These are phyloP conservation scores for Oreohelix idahoensis DNA, from an alignment of 1,140 invertebrate genomes.

Conservation along the genomic window DNA sequence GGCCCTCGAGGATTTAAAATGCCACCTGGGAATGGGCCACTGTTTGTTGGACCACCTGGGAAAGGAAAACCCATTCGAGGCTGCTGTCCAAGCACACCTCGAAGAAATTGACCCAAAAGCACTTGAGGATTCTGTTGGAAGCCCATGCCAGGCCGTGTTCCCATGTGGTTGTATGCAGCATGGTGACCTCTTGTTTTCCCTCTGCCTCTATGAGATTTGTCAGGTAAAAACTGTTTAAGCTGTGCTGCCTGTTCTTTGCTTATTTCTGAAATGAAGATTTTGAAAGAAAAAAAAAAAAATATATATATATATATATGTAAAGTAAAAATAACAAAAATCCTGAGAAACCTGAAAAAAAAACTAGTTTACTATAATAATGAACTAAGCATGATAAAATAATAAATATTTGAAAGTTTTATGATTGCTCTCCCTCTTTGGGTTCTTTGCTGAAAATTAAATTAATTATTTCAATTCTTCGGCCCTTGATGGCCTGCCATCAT, in stretches of 20 bases:
- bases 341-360: too few relatives aligned
- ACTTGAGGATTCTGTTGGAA: neutral
- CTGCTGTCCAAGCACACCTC: conserved; percentile 1
- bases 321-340: too few relatives aligned
- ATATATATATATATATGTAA: too few relatives aligned
- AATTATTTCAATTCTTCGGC: too few relatives aligned
- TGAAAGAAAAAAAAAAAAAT: neutral
- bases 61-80: conserved; percentile 8
- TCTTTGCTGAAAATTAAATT: too few relatives aligned
- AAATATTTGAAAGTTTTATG: too few relatives aligned
- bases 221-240: conserved; percentile 17
- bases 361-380: too few relatives aligned
- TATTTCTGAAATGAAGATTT: conserved; percentile 23
- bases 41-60: neutral
- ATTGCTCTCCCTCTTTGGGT: too few relatives aligned
- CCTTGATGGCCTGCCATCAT: too few relatives aligned
- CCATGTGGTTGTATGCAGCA: neutral
- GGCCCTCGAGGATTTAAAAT: neutral
- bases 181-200: neutral
- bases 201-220: conserved; percentile 19
- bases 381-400: too few relatives aligned
- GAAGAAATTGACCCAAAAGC: neutral
- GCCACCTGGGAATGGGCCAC: conserved; percentile 8
- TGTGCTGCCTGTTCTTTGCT: conserved; percentile 28
- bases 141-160: neutral